These are phyloP conservation scores for Hypomecis punctinalis DNA, from an alignment of 2,888 invertebrate species.

Conservation along the genomic window DNA sequence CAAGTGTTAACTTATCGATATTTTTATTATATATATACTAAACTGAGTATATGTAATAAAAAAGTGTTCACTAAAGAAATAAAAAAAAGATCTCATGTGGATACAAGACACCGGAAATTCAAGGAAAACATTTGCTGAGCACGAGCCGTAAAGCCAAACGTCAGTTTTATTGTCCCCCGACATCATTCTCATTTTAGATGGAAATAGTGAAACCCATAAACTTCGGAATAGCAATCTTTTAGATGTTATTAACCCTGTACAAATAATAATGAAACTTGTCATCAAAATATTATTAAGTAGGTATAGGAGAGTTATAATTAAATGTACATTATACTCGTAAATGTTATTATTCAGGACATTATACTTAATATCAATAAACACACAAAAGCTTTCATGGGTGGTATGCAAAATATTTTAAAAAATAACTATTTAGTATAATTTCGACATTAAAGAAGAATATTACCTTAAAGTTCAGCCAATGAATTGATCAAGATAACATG, in stretches of 20 bases:
- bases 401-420: slow-evolving; percentile 7
- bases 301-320: neutral
- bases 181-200: slow-evolving; percentile 70
- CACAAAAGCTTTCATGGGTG: neutral
- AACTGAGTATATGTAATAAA: slow-evolving; percentile 1
- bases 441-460: slow-evolving; percentile 9
- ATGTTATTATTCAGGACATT: neutral
- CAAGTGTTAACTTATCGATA: too few species aligned
- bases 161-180: slow-evolving; percentile 73
- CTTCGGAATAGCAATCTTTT: slow-evolving; percentile 70
- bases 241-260: slow-evolving; percentile 57
- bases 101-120: slow-evolving; percentile 72
- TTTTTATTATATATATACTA: neutral
- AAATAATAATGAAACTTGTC: slow-evolving; percentile 45
- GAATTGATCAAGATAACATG: slow-evolving; percentile 26
- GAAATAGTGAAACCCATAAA: slow-evolving; percentile 70
- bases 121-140: slow-evolving; percentile 68
- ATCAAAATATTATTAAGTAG: slow-evolving; percentile 20
- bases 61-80: neutral
- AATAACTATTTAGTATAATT: slow-evolving; percentile 22
- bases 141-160: slow-evolving; percentile 61
- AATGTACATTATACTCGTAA: neutral
- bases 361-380: neutral
- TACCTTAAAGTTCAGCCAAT: slow-evolving; percentile 30
- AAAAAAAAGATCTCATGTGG: slow-evolving; percentile 45